Evolutionary conservation across 2,113 vertebrate species (phyloP), one percentile per base, ranked within the genome.

Genomic region (Cololabis saira): DNA sequence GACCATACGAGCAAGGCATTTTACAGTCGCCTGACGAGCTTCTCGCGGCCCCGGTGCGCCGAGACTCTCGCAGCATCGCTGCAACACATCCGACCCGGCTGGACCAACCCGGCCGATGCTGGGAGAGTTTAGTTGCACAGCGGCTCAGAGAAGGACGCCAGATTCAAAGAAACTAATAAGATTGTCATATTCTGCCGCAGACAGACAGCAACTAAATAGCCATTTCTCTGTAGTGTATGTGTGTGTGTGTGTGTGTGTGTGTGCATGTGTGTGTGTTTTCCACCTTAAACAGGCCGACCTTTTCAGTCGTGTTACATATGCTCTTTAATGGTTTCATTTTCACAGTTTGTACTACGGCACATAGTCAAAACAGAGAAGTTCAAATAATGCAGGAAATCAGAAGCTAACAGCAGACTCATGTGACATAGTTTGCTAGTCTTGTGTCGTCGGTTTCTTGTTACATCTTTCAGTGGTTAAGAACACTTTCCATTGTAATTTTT

Each of bases 1-100:
- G 94, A 95, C 88, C 93, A 95, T 91, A 96, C 94, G 95, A 96
- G 96, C 96, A 99, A 99, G 97, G 96, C 97, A 97, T 97, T 98
- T 92, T 96, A 97, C 96, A 97, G 94, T 94, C 80, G 91, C 90
- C 89, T 89, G 91, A 90, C 80, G 90, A 76, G 73, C 90, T 92
- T 86, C 83, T 81, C 88, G 71, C 59, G 75, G 83, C 88, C 42
- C 42, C 54, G 40, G 16, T 50, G 30, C 55, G 81, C 30, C 72
- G 86, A 89, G 79, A 74, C 82, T 83, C 80, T 62, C 61, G 33
- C 75, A 67, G 73, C 64, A 43, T 61, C 62, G 56, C 74, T 65
- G 51, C 58, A 42, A 71, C 64, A 13, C 55, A 52, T 61, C 52
- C 40, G n/a, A 55, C 49, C 67, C 21, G 64, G 48, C 30, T 5